A percentile compares a stretch with the other conserved stretches of the same genome.
Conservation (phyloP, 2,113 vertebrate species). For the Siniperca knerii region DNA sequence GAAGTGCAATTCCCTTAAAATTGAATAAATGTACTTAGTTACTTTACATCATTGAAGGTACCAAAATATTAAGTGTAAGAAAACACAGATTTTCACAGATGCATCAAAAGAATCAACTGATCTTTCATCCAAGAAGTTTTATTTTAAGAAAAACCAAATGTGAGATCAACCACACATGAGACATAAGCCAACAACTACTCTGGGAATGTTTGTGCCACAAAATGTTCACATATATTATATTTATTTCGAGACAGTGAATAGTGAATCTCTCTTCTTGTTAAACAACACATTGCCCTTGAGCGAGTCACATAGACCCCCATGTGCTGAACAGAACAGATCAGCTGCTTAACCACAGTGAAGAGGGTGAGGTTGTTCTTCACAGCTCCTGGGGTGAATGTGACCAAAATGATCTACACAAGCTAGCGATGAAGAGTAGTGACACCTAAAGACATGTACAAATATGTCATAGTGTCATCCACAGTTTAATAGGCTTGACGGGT, state of each 20-base stretch:
- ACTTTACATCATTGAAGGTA: neutral
- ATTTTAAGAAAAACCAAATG: neutral
- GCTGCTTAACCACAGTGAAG: neutral
- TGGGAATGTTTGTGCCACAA: neutral
- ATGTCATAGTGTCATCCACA: neutral
- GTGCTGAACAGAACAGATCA: neutral
- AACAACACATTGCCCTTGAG: neutral
- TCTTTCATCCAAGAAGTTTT: neutral
- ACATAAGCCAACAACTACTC: neutral
- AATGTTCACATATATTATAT: neutral
- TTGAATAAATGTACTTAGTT: neutral
- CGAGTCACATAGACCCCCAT: neutral
- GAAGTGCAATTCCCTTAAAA: no score
- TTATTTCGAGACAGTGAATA: neutral
- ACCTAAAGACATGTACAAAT: neutral
- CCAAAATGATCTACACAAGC: neutral
- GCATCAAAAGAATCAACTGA: neutral
- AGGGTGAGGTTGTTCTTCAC: neutral
- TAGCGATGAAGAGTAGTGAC: neutral
- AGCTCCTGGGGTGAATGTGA: neutral
- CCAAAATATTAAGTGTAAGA: neutral
- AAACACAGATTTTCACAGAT: neutral
- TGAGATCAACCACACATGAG: neutral
- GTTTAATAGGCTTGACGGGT: neutral
- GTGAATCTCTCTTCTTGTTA: neutral